Conservation (phyloP, 2,888 invertebrate species). For the Doris montereyensis region DNA sequence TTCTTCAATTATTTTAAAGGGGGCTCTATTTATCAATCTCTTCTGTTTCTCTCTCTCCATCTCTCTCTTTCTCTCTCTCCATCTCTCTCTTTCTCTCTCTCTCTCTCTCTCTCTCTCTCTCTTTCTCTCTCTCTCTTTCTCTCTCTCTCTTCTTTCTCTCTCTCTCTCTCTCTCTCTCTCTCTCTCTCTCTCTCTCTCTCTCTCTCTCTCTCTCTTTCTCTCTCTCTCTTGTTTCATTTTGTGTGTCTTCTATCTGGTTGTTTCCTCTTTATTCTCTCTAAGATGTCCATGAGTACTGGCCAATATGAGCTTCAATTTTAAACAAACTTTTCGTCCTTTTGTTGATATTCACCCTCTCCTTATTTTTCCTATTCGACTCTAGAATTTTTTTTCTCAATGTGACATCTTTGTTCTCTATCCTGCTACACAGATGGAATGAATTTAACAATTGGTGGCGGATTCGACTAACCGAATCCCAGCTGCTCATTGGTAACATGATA, state of each 20-base stretch:
- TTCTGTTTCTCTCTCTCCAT: background rate
- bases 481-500: slow-evolving; percentile 88
- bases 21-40: background rate
- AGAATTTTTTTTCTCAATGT: slow-evolving; percentile 21
- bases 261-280: background rate
- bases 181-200: background rate
- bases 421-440: slow-evolving; percentile 43
- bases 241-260: background rate
- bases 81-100: background rate
- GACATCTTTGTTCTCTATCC: slow-evolving; percentile 45
- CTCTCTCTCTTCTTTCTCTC: background rate
- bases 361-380: background rate
- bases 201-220: background rate
- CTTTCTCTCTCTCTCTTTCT: background rate
- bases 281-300: too few species aligned
- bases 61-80: background rate
- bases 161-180: background rate
- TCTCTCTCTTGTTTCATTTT: background rate
- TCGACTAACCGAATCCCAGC: slow-evolving; percentile 89
- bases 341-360: background rate
- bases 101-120: background rate
- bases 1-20: background rate
- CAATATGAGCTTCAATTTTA: background rate
- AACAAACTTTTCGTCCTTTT: background rate
- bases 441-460: slow-evolving; percentile 80